A percentile compares a stretch with the other conserved stretches of the same genome.
Evolutionary conservation across 2,113 vertebrate genomes (phyloP).

Genomic region (Agelaius phoeniceus): DNA sequence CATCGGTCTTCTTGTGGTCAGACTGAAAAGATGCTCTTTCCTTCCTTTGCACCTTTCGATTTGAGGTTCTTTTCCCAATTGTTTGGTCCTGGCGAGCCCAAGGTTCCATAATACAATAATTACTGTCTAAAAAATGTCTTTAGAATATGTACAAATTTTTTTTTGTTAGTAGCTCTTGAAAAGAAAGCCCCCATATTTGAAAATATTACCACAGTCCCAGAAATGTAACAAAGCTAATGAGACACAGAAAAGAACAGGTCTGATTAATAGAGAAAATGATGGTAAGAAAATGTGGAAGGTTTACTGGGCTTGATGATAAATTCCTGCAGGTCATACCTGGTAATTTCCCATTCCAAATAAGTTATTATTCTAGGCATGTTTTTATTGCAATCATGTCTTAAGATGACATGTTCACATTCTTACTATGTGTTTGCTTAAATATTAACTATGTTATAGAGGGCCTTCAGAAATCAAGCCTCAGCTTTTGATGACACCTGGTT

Average conservation of each 20-base stretch:
- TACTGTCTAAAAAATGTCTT: not conserved
- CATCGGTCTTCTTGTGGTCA: not conserved
- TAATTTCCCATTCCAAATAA: not conserved
- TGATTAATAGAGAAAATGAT: not conserved
- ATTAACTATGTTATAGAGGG: not conserved
- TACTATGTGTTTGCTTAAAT: not conserved
- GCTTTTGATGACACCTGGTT: not conserved
- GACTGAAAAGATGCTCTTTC: not conserved
- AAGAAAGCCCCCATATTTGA: not conserved
- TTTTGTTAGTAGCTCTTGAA: not conserved
- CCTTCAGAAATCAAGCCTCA: not conserved
- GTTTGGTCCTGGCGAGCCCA: not conserved
- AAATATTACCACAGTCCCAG: not conserved
- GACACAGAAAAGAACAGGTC: not conserved
- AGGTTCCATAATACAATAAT: not conserved
- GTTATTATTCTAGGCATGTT: not conserved
- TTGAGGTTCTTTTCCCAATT: not conserved
- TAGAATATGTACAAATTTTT: not conserved
- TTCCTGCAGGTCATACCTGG: not conserved
- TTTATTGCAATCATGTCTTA: not conserved
- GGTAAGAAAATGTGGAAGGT: not conserved
- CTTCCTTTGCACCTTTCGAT: not conserved
- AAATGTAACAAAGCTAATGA: not conserved
- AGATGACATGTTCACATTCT: not conserved
- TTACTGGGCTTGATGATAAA: not conserved